phyloP scores from a whole-genome alignment of 2,797 vertebrate genomes.

The Lycodopsis pacificus region DNA sequence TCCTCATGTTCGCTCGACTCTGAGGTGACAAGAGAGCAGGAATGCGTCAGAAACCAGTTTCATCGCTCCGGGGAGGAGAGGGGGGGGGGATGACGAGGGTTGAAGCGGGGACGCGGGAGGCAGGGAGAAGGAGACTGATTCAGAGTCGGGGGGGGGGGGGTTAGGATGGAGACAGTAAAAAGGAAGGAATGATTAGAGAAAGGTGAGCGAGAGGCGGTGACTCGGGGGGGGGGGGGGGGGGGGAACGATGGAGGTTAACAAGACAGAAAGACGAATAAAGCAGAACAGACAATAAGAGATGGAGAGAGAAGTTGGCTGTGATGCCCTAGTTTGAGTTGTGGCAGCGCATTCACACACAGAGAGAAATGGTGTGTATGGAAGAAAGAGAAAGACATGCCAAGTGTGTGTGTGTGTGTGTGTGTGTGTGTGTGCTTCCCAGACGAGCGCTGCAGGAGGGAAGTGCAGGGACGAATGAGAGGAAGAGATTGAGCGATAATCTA shows the following conservation, averaged over 20 bases:
- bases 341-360: not conserved
- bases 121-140: slow-evolving; percentile 42
- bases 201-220: slow-evolving; percentile 47
- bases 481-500: slow-evolving; percentile 73
- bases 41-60: slow-evolving; percentile 52
- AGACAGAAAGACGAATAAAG: slow-evolving; percentile 57
- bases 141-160: slow-evolving; percentile 12
- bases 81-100: slow-evolving; percentile 28
- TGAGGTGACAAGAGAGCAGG: slow-evolving; percentile 69
- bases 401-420: slow-evolving; percentile 18
- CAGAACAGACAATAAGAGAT: slow-evolving; percentile 51
- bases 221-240: slow-evolving; percentile 44
- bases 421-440: slow-evolving; percentile 22
- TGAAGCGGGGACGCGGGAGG: slow-evolving; percentile 33
- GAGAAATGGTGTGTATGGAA: slow-evolving; percentile 41
- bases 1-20: slow-evolving; percentile 98
- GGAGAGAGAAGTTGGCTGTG: slow-evolving; percentile 46
- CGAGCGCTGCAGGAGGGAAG: slow-evolving; percentile 35
- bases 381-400: slow-evolving; percentile 32
- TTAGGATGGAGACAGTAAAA: slow-evolving; percentile 12
- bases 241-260: slow-evolving; percentile 53
- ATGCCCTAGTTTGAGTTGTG: slow-evolving; percentile 74
- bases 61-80: slow-evolving; percentile 10
- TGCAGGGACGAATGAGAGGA: slow-evolving; percentile 46
- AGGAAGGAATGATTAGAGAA: slow-evolving; percentile 46